Evolutionary conservation across 1,140 invertebrate species (phyloP).

Genomic region (Brevipalpus yothersi): DNA sequence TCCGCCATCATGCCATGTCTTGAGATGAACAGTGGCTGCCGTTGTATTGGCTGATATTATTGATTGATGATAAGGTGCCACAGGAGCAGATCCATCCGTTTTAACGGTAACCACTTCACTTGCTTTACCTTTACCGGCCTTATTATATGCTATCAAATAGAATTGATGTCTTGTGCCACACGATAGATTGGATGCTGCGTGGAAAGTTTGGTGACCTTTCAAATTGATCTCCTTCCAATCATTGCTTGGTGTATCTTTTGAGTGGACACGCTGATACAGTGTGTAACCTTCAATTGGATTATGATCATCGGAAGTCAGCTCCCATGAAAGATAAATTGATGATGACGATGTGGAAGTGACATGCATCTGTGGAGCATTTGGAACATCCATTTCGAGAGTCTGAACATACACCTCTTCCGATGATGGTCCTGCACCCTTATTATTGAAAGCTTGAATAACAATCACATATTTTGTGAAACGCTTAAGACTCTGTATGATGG

Average conservation of each 20-base stretch:
- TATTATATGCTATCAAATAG: conserved; percentile 21
- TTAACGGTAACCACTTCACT: conserved; percentile 17
- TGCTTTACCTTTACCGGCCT: conserved; percentile 17
- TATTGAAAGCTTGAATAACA: conserved; percentile 70
- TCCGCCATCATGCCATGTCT: conserved; percentile 50
- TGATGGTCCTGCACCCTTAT: conserved; percentile 50
- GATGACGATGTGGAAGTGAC: conserved; percentile 8
- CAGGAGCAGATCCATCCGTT: conserved; percentile 19
- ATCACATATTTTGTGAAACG: conserved; percentile 11
- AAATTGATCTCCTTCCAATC: conserved; percentile 35
- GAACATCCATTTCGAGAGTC: conserved; percentile 22
- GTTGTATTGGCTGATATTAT: conserved; percentile 36
- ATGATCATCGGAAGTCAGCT: neutral
- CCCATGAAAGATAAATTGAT: conserved; percentile 11
- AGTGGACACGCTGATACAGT: neutral
- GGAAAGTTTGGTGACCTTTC: conserved; percentile 35
- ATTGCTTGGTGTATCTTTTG: neutral
- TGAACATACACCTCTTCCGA: conserved; percentile 53
- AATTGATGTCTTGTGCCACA: conserved; percentile 41
- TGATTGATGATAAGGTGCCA: conserved; percentile 12
- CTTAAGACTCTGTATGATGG: conserved; percentile 6
- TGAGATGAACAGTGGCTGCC: conserved; percentile 37
- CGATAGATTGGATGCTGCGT: conserved; percentile 39
- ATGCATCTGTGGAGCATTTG: conserved; percentile 6
- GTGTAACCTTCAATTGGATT: conserved; percentile 1